Evolutionary conservation across 2,797 vertebrate species (phyloP).

Genomic region (Periophthalmus magnuspinnatus): DNA sequence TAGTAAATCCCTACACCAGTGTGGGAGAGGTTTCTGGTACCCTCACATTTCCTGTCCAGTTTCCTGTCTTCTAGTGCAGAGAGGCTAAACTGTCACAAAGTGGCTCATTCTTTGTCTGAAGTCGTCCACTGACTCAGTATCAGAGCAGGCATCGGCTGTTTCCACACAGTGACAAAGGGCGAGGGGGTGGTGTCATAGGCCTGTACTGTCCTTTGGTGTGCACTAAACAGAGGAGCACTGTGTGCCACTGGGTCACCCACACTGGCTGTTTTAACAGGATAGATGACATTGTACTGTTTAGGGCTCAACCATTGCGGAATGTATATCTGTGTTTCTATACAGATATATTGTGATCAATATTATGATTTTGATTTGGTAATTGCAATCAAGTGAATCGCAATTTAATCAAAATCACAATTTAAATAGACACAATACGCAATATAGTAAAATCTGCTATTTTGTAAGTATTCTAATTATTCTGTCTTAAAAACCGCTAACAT

Average conservation of each 20-base stretch:
- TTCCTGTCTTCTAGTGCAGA: constrained; percentile 47
- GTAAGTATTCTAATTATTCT: too few relatives aligned
- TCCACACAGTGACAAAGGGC: constrained; percentile 37
- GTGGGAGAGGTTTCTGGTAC: constrained; percentile 14
- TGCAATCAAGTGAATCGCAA: too few relatives aligned
- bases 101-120: constrained; percentile 50
- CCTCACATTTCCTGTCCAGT: constrained; percentile 40
- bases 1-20: constrained; percentile 14
- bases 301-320: too few relatives aligned
- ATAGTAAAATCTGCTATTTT: too few relatives aligned
- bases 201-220: constrained; percentile 56
- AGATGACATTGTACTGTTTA: not conserved
- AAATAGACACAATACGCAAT: too few relatives aligned
- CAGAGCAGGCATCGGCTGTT: constrained; percentile 55
- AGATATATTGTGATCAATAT: too few relatives aligned
- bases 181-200: constrained; percentile 32
- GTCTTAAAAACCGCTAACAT: too few relatives aligned
- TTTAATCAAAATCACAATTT: too few relatives aligned
- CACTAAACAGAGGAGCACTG: constrained; percentile 65
- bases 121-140: constrained; percentile 48
- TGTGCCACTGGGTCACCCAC: constrained; percentile 38
- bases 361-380: too few relatives aligned
- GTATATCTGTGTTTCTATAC: too few relatives aligned
- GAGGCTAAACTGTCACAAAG: constrained; percentile 49
- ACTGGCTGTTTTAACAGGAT: constrained; percentile 31